Conservation (phyloP, 2,888 invertebrate genomes). For the Dolichomitus sp. region DNA sequence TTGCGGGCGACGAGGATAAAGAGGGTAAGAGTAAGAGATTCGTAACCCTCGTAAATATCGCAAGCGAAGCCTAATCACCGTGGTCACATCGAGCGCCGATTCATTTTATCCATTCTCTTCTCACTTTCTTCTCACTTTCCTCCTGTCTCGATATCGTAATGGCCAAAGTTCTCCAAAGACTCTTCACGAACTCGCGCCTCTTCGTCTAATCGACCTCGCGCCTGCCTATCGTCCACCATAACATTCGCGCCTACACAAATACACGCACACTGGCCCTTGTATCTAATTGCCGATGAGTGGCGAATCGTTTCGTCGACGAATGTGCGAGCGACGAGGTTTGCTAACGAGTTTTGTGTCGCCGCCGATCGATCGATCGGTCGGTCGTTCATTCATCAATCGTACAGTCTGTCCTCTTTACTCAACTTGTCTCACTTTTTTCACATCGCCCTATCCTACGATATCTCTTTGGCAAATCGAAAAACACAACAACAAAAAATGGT, state of each 20-base stretch:
- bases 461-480: slow-evolving; percentile 37
- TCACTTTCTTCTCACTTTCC: slow-evolving; percentile 27
- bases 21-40: slow-evolving; percentile 46
- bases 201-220: slow-evolving; percentile 58
- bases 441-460: slow-evolving; percentile 4
- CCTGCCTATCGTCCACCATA: slow-evolving; percentile 40
- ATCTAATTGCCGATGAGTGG: slow-evolving; percentile 54
- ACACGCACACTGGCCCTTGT: not conserved
- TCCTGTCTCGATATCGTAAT: slow-evolving; percentile 45
- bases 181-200: slow-evolving; percentile 21
- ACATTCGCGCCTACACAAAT: slow-evolving; percentile 38
- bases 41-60: slow-evolving; percentile 63
- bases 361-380: slow-evolving; percentile 52
- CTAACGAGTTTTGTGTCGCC: slow-evolving; percentile 54
- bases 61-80: slow-evolving; percentile 64
- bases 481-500: slow-evolving; percentile 24
- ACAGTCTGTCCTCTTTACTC: slow-evolving; percentile 36
- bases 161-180: slow-evolving; percentile 55
- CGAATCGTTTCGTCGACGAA: slow-evolving; percentile 52
- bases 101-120: slow-evolving; percentile 53
- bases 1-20: not conserved
- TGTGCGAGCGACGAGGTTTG: not conserved
- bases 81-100: slow-evolving; percentile 57
- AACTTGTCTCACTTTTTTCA: slow-evolving; percentile 10
- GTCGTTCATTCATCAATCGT: slow-evolving; percentile 58